These are phyloP conservation scores for Acanthochromis polyacanthus DNA, from an alignment of 2,113 vertebrate genomes.

Conservation along the genomic window DNA sequence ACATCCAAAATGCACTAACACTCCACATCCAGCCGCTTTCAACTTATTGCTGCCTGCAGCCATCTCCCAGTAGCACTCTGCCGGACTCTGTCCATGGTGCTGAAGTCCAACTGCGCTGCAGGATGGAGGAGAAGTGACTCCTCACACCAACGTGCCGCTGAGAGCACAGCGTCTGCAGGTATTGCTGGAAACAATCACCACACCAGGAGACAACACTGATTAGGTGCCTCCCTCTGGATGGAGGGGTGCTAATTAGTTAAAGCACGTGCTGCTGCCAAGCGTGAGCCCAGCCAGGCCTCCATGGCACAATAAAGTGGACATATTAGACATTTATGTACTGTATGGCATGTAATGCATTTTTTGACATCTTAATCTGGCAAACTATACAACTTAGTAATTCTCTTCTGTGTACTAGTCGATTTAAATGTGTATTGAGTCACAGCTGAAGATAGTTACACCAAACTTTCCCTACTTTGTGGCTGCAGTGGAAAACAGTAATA, in stretches of 20 bases:
- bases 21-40: background rate
- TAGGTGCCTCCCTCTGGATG: conserved; percentile 23
- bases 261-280: conserved; percentile 3
- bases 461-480: no score
- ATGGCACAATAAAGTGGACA: background rate
- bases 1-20: background rate
- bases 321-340: background rate
- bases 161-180: conserved; percentile 14
- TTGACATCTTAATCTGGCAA: background rate
- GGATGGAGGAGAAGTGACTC: background rate
- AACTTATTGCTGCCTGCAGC: background rate
- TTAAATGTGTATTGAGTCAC: no score
- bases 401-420: no score
- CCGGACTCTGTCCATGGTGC: conserved; percentile 76
- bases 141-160: conserved; percentile 20
- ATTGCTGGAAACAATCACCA: conserved; percentile 37
- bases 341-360: background rate
- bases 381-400: background rate
- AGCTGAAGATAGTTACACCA: no score
- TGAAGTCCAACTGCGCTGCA: conserved; percentile 49
- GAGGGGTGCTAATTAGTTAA: conserved; percentile 46
- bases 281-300: conserved; percentile 23
- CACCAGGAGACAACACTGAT: conserved; percentile 19
- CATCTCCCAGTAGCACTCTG: background rate
- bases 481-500: background rate